Conservation (phyloP, 1,140 invertebrate species). For the Scaptomyza montana region DNA sequence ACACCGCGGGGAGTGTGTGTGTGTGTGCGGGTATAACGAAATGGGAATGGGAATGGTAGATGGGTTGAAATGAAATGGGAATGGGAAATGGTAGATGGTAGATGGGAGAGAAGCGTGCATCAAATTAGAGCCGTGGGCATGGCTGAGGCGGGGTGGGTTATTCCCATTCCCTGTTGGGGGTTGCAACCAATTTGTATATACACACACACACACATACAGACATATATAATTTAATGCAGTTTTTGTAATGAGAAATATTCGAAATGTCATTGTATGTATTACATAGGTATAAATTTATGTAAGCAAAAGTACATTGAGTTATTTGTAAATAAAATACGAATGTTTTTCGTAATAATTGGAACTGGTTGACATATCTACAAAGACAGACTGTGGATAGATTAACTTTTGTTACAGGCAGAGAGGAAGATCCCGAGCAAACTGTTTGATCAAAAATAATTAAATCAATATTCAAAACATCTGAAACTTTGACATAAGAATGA, state of each 20-base stretch:
- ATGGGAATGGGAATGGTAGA: background rate
- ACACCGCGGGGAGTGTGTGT: slow-evolving; percentile 41
- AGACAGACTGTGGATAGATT: too few relatives aligned
- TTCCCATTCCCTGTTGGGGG: slow-evolving; percentile 22
- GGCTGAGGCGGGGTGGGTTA: slow-evolving; percentile 40
- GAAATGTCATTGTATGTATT: slow-evolving; percentile 39
- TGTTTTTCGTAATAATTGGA: too few relatives aligned
- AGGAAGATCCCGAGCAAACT: too few relatives aligned
- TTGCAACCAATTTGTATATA: slow-evolving; percentile 70
- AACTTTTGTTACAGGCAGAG: too few relatives aligned
- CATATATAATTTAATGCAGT: slow-evolving; percentile 58
- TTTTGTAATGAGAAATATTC: slow-evolving; percentile 48
- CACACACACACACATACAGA: background rate
- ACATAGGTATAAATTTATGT: slow-evolving; percentile 25
- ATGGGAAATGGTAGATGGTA: slow-evolving; percentile 18
- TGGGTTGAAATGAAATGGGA: too few relatives aligned
- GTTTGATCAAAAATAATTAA: too few relatives aligned
- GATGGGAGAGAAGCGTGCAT: slow-evolving; percentile 34
- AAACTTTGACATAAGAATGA: too few relatives aligned
- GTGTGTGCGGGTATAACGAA: background rate
- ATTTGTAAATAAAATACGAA: too few relatives aligned
- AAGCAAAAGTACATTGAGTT: background rate
- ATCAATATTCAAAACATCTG: too few relatives aligned
- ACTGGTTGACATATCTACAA: too few relatives aligned
- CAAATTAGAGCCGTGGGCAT: slow-evolving; percentile 42